Evolutionary conservation across 2,797 vertebrate genomes (phyloP), one percentile per base, ranked within the genome.

Genomic region (Falco peregrinus): DNA sequence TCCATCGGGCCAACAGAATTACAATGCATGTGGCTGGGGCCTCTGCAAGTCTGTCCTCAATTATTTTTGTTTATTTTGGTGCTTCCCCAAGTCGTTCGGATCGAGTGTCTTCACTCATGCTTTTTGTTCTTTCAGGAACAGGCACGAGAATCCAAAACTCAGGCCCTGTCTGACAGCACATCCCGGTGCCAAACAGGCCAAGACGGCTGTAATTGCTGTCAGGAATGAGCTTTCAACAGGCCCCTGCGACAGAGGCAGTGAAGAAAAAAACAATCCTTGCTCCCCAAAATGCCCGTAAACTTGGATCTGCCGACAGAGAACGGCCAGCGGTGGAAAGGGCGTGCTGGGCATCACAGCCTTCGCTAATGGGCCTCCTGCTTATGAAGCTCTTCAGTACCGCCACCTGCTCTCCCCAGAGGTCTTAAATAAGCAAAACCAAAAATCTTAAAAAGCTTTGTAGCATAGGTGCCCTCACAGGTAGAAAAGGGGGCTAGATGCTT

Each of bases 61-160:
- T 74, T 89, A 77, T 60, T 65, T 87, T 14, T 80, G 87, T 89
- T 97, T 69, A 19, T 22, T 59, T 69, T 73, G 77, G 84, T 78
- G 60, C 53, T 53, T 57, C 41, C 57, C 81, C 96, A 96, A 94
- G 22, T 60, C 90, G 93, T 90, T 90, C 71, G 45, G 41, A 82
- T 89, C 74, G 20, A 45, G 75, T 50, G 79, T 56, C 69, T 84
- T 96, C 81, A 37, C 89, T 93, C 84, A 22, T 69, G 61, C 33
- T 89, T 75, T 89, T 87, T 75, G 64, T 87, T 92, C 82, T 83
- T 81, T 64, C 79, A 78, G 91, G 91, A 96, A 78, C 39, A 89
- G 64, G 64, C 86, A 65, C 2, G 0, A 70, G 71, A 83, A 85
- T 87, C 75, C 84, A 77, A 90, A 89, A 64, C 17, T 57, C 71